Percentiles rank a stretch among this genome's conserved stretches.
Evolutionary conservation across 2,888 invertebrate species (phyloP).

Genomic region (Cynaeus angustus): DNA sequence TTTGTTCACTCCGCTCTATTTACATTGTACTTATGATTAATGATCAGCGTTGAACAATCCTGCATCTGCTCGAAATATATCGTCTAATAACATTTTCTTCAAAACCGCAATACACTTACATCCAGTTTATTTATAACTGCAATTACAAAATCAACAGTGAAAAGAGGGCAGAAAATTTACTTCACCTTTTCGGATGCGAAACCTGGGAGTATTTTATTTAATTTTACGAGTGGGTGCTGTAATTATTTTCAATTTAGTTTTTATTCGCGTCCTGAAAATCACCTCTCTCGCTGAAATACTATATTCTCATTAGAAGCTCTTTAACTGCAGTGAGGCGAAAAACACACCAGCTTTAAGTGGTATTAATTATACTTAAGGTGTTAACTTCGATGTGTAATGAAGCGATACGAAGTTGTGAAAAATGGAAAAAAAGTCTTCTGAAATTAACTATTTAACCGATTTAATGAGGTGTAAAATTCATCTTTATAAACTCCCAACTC

Average conservation of each 20-base stretch:
- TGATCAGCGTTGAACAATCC: conserved; percentile 34
- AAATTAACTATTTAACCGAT: conserved; percentile 41
- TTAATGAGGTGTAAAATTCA: conserved; percentile 46
- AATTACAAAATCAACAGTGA: background rate
- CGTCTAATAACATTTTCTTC: conserved; percentile 34
- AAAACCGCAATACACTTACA: conserved; percentile 1
- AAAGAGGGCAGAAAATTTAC: background rate
- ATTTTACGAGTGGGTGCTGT: conserved; percentile 28
- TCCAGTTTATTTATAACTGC: conserved; percentile 13
- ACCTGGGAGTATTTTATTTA: conserved; percentile 5
- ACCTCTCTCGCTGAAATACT: conserved; percentile 24
- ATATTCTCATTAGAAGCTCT: conserved; percentile 43
- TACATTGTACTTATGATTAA: conserved; percentile 51
- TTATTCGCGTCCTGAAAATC: conserved; percentile 16
- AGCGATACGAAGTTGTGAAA: conserved; percentile 10
- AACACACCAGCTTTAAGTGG: conserved; percentile 32
- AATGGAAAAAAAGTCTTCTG: conserved; percentile 24
- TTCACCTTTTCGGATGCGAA: conserved; percentile 5
- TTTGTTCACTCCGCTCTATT: conserved; percentile 47
- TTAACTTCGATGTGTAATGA: conserved; percentile 39
- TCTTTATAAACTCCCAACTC: conserved; percentile 40
- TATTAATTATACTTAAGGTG: conserved; percentile 42
- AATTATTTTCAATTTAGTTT: conserved; percentile 46
- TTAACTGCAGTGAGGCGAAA: conserved; percentile 16
- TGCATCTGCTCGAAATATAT: conserved; percentile 33